Evolutionary conservation across 2,797 vertebrate species (phyloP).

Genomic region (Chromis chromis): DNA sequence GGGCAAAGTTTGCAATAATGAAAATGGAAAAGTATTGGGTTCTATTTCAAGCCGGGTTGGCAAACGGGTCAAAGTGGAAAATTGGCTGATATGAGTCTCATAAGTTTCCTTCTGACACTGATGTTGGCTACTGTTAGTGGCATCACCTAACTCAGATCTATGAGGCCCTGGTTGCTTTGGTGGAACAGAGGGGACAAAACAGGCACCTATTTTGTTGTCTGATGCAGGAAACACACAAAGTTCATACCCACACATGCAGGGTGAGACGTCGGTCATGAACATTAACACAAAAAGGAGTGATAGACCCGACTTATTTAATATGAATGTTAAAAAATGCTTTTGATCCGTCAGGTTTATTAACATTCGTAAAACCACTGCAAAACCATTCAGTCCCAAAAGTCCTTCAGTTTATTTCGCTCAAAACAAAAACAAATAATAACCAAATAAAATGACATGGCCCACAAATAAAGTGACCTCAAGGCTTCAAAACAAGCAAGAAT

Average conservation of each 20-base stretch:
- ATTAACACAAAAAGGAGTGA: neutral
- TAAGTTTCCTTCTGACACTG: constrained; percentile 11
- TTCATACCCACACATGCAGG: neutral
- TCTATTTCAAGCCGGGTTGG: constrained; percentile 4
- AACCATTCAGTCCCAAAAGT: neutral
- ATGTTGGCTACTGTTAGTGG: neutral
- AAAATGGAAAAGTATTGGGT: constrained; percentile 15
- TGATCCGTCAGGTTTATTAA: neutral
- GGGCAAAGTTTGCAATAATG: constrained; percentile 3
- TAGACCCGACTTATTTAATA: neutral
- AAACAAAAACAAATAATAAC: neutral
- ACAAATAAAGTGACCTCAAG: no score
- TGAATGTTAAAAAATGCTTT: neutral
- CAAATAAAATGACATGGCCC: no score
- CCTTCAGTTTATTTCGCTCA: neutral
- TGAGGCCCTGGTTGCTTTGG: neutral
- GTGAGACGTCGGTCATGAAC: neutral
- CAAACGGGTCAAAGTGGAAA: constrained; percentile 15
- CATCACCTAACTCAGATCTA: constrained; percentile 1
- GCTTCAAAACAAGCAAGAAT: neutral
- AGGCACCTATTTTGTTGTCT: neutral
- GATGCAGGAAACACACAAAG: neutral
- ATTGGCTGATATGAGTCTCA: constrained; percentile 24
- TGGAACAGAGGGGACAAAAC: neutral
- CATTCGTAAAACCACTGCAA: no score